phyloP scores from a whole-genome alignment of 2,113 vertebrate species.

The Leucopsar rothschildi region DNA sequence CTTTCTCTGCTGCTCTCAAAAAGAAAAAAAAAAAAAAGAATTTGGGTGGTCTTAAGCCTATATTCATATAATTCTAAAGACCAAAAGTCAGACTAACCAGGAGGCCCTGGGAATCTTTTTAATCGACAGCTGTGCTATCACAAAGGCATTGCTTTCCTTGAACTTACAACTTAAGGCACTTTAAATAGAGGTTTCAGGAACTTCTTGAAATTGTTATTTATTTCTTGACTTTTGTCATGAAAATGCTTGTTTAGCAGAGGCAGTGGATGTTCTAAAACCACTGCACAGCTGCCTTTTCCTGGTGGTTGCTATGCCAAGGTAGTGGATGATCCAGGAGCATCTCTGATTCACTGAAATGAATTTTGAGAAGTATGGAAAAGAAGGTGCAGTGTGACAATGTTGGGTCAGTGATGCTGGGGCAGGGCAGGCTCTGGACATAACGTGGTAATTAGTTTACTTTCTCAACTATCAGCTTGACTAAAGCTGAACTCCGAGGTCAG shows the following conservation, averaged over 20 bases:
- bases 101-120: constrained; percentile 44
- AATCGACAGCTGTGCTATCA: constrained; percentile 32
- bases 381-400: background rate
- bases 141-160: constrained; percentile 12
- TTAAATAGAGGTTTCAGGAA: constrained; percentile 42
- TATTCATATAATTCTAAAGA: constrained; percentile 49
- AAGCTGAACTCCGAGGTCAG: background rate
- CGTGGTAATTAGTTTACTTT: constrained; percentile 5
- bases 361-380: constrained; percentile 9
- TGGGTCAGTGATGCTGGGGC: background rate
- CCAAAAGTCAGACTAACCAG: background rate
- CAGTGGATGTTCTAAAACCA: background rate
- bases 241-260: background rate
- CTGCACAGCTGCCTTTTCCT: background rate
- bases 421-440: background rate
- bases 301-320: background rate
- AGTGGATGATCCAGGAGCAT: background rate
- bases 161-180: constrained; percentile 24
- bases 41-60: constrained; percentile 55
- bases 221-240: constrained; percentile 50
- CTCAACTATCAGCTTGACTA: constrained; percentile 4
- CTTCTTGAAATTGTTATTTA: constrained; percentile 39
- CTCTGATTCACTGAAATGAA: background rate
- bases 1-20: background rate
- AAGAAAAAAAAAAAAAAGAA: background rate